Evolutionary conservation across 2,113 vertebrate species (phyloP), one percentile per base, ranked within the genome.

Genomic region (Anhinga rufa): DNA sequence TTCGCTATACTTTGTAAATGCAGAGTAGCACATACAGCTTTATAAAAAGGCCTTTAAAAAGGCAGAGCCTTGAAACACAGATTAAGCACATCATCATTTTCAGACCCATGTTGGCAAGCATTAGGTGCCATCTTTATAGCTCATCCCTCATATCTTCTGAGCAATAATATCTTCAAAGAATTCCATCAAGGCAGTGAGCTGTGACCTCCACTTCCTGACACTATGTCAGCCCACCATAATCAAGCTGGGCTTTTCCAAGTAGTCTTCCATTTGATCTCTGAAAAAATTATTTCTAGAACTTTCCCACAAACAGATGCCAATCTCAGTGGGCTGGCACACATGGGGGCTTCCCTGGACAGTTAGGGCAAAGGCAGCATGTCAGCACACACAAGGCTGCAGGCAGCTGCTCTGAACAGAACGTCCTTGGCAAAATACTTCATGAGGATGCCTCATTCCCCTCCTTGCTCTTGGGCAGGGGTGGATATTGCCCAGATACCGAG

Each of bases 81-180:
- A 72, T 66, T 61, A 77, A 69, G 34, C 48, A 76, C 31, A 66
- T 65, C 52, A 82, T n/a, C 25, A 58, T 80, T 96, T 83, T 77
- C 46, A 90, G 85, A 48, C 28, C 36, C 51, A 51, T 46, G 83
- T 52, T 55, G 42, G 55, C 58, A 93, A 88, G n/a, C 46, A 51
- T 55, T 76, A 82, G 79, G 32, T 58, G 17, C 34, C 4, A 2
- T 77, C 90, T 86, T 94, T 60, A 54, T 38, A 66, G 51, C 26
- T 66, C 6, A 5, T 51, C 64, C 49, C 62, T 86, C 76, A 6
- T 57, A 86, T 75, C 32, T 90, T 55, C 82, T 57, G 75, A 82
- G 58, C 40, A 74, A 74, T 48, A 81, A 8, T 52, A 88, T 54
- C 93, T 94, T 92, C 93, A 97, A 90, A 92, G 93, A 83, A 96